Evolutionary conservation across 2,888 invertebrate genomes (phyloP), one percentile per base, ranked within the genome.

Genomic region (Pyrrhosoma nymphula): DNA sequence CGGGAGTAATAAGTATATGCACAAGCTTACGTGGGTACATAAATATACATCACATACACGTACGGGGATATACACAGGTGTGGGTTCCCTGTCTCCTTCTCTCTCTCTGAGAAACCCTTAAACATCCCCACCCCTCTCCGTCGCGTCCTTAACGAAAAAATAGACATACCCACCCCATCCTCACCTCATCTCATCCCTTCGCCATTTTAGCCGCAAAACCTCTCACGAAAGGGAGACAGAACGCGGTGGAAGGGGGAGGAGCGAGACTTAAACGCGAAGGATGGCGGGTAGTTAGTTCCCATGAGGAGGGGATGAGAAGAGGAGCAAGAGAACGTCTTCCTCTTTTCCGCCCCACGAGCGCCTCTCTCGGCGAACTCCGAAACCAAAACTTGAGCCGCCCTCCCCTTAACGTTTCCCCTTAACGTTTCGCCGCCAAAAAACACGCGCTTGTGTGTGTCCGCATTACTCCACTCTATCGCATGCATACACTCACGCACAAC

Each of bases 321-420:
- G 60, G 60, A 60, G 20, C 6, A 60, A 60, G 60, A 3, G 60
- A 69, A 69, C 35, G 69, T 35, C 82, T 10, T 35, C 75, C 26
- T 23, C 69, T 30, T 75, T 75, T 14, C 30, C 93, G 93, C 35
- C 56, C 91, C 63, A 18, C 63, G 12, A 91, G 63, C 63, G 91
- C 91, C 93, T 69, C 69, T 69, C 18, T 12, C 93, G 55, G 63
- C 47, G 63, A 63, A 39, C 91, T 91, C 60, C 12, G 69, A 75
- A 93, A 93, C 93, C 93, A 93, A 93, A 93, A 63, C 93, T 93
- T 93, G 93, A 93, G 93, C 35, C 69, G 47, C 69, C 47, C 26
- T 16, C 60, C 18, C n/a, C n/a, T n/a, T n/a, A n/a, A n/a, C n/a
- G n/a, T n/a, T 47, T 4, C 63, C 60, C 4, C 91, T 8, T 30